Evolutionary conservation across 2,888 invertebrate genomes (phyloP).

Genomic region (Isoperla grammatica): DNA sequence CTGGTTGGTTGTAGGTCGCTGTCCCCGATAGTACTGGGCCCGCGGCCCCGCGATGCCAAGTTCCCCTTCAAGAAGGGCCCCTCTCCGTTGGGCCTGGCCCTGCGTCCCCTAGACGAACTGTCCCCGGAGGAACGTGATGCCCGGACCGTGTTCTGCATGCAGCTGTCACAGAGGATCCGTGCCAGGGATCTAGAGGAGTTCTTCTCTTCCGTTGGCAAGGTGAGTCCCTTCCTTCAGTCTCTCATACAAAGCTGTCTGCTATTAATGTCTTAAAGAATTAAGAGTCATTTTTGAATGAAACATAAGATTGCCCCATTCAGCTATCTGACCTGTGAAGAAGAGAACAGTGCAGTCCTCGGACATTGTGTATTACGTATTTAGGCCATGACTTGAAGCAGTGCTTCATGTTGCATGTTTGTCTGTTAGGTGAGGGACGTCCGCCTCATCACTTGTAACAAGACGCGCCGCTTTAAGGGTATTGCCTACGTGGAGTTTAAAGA

Average conservation of each 20-base stretch:
- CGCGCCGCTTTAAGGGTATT: conserved; percentile 96
- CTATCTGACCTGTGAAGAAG: too few relatives aligned
- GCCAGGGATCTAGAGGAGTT: conserved; percentile 96
- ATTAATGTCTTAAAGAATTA: too few relatives aligned
- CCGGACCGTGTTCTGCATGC: conserved; percentile 99
- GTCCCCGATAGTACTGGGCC: conserved; percentile 40
- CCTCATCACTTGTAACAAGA: conserved; percentile 98
- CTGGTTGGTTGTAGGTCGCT: too few relatives aligned
- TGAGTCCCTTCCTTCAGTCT: conserved; percentile 45
- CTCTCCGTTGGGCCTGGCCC: conserved; percentile 44
- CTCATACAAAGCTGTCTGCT: too few relatives aligned
- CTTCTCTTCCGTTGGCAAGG: conserved; percentile 97
- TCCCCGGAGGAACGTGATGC: conserved; percentile 97
- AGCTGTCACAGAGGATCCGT: conserved; percentile 88
- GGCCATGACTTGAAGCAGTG: too few relatives aligned
- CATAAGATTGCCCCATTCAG: too few relatives aligned
- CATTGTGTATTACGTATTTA: too few relatives aligned
- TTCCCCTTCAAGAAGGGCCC: conserved; percentile 43
- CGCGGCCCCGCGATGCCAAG: conserved; percentile 41
- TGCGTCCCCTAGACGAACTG: conserved; percentile 62
- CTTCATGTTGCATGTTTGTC: too few relatives aligned
- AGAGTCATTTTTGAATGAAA: too few relatives aligned
- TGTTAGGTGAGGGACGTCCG: conserved; percentile 79
- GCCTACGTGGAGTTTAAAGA: conserved; percentile 99
- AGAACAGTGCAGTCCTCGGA: too few relatives aligned